These are phyloP conservation scores for Hystrix brachyura DNA, from an alignment of 2,113 vertebrate species.

Conservation along the genomic window DNA sequence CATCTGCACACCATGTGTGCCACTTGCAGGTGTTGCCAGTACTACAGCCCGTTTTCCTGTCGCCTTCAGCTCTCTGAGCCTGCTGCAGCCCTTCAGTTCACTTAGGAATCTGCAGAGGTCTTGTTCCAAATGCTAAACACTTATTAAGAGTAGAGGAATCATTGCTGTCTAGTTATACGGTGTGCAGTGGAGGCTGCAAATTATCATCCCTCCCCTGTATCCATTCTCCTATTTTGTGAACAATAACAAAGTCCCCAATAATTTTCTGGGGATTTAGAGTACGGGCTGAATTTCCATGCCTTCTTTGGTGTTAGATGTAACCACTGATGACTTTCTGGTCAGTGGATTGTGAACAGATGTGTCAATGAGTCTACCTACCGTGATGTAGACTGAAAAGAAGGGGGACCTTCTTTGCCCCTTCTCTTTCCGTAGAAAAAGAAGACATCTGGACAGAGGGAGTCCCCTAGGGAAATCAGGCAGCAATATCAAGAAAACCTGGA, in stretches of 20 bases:
- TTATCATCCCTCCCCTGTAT: not conserved
- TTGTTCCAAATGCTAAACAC: not conserved
- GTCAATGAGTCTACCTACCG: not conserved
- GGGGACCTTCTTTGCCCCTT: not conserved
- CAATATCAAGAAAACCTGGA: not conserved
- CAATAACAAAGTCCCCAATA: not conserved
- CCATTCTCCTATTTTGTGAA: not conserved
- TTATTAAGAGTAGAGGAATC: not conserved
- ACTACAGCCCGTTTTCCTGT: too few relatives aligned
- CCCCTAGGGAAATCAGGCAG: not conserved
- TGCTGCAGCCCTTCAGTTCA: not conserved
- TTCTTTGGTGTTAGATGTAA: not conserved
- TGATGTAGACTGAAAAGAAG: not conserved
- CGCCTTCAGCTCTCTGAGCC: not conserved
- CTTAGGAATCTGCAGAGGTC: too few relatives aligned
- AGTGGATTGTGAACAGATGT: not conserved
- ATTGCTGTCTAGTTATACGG: not conserved
- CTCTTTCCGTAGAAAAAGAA: not conserved
- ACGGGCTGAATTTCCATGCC: not conserved
- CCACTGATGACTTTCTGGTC: not conserved
- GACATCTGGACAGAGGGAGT: not conserved
- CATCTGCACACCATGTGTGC: fast-evolving
- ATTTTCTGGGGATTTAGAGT: not conserved
- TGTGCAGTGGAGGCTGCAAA: not conserved
- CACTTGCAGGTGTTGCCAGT: too few relatives aligned